Evolutionary conservation across 2,797 vertebrate species (phyloP), one percentile per base, ranked within the genome.

Genomic region (Acipenser oxyrinchus): DNA sequence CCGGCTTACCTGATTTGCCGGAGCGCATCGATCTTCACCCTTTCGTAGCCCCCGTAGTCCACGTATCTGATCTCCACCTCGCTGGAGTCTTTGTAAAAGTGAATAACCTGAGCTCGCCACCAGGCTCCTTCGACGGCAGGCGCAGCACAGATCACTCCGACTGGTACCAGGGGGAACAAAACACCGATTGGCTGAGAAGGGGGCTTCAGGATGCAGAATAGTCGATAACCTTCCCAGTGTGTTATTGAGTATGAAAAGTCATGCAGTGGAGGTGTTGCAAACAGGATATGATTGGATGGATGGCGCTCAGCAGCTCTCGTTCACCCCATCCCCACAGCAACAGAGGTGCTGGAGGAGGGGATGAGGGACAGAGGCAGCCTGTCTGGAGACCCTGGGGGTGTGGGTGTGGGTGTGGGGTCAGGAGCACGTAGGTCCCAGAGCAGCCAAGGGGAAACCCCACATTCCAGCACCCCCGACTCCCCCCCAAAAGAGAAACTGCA

Each of bases 41-140:
- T 76, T 78, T 98, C 93, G 3, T 99, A 99, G 72, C 96, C 96
- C 6, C 96, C 95, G 0, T 99, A 99, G 78, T 98, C 96, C 60
- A 98, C 95, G 0, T 98, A 99, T 84, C 94, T 85, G 65, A 99
- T 95, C 86, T 96, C 96, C 13, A 96, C 94, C 76, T 99, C 95
- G 0, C 76, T 74, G 0, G 86, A 86, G 53, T 97, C 96, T 74
- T 95, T 92, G 0, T 94, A 96, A 80, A 94, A 96, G 68, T 88
- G 93, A 51, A 96, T 93, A 68, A 98, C 93, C 68, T 99, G 97
- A 48, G 96, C 96, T 80, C 97, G 86, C 90, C 95, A 93, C 96
- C 97, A 99, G 6, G 94, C 94, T 12, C 93, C 93, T 6, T 98
- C 93, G 60, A 83, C 83, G 1, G 93, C 93, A 0, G 97, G 96